Evolutionary conservation across 64 coral and sea anemone genomes (phyloP).

Genomic region (Cladopsammia gracilis): DNA sequence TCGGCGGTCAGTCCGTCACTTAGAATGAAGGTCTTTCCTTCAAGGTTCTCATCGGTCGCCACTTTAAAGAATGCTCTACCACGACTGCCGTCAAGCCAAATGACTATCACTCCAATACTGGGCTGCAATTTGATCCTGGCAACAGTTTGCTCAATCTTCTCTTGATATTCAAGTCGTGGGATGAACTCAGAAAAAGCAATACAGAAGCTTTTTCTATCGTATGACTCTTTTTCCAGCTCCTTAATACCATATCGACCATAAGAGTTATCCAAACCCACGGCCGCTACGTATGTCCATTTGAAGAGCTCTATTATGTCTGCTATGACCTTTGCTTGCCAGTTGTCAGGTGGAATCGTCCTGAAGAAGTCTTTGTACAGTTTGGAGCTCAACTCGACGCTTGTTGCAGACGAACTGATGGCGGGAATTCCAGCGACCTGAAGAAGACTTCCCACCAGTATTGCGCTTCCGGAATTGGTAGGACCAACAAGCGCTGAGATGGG

Average conservation of each 20-base stretch:
- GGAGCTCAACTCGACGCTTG: constrained; percentile 18
- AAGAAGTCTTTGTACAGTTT: neutral
- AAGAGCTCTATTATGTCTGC: constrained; percentile 38
- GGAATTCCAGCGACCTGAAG: constrained; percentile 10
- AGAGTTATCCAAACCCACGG: constrained; percentile 13
- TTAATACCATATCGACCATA: constrained; percentile 16
- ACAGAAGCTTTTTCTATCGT: constrained; percentile 7
- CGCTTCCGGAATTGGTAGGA: neutral
- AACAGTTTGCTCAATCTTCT: neutral
- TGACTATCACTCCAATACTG: neutral
- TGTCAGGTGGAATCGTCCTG: constrained; percentile 17
- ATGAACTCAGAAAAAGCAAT: constrained; percentile 10
- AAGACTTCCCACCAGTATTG: neutral
- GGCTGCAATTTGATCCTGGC: neutral
- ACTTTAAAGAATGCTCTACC: neutral
- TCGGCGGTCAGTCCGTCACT: neutral
- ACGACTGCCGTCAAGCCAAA: neutral
- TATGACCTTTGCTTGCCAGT: constrained; percentile 13
- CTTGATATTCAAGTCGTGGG: neutral
- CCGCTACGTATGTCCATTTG: constrained; percentile 24
- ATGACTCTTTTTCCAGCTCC: neutral
- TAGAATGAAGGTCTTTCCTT: neutral
- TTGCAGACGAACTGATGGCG: neutral
- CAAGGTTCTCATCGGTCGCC: neutral
- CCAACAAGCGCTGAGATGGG: neutral